Base-by-base conservation (phyloP, 1,140 invertebrate species). In the Calephelis virginiensis region DNA sequence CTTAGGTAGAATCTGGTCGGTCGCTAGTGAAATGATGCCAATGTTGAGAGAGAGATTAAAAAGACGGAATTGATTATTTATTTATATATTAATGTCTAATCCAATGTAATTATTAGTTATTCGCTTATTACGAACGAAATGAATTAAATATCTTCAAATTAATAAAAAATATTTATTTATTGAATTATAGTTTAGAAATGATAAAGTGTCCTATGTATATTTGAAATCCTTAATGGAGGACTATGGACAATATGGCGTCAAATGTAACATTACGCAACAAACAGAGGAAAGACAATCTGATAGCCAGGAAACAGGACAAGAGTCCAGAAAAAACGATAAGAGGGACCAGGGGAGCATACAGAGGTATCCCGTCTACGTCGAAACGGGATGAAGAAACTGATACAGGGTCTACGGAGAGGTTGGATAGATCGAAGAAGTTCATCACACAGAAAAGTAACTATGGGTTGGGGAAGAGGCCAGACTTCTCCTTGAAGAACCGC, bases 301-400 rank as follows among this genome's bases (percentile, higher is more conserved):
- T 90, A 6, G 83, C 91, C n/a, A 80, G 91, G 66, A 92, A 92
- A 68, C 87, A 91, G 74, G 91, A 92, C 74, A 91, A 91, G 74
- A 89, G 84, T 62, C 91, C 91, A 6, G 91, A 92, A 75, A 92
- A 92, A 75, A 88, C 85, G 8, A 89, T 89, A 56, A 76, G 88
- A 28, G 85, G 86, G 0, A 91, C 89, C 11, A 76, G 86, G 49
- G 86, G 88, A 8, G 88, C 86, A 8, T 89, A 89, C 69, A 72
- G 91, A 70, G 83, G 82, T 8, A 76, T 84, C 65, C 80, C 85
- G 59, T 84, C 85, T 13, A 85, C 83, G 38, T 82, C 88, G 9
- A 86, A 89, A 70, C 72, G 82, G 56, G 81, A 84, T 70, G 89
- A 91, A 38, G 89, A 91, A 14, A 78, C 83, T 45, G 82, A 87